Conservation (phyloP, 2,888 invertebrate species). For the Epirrita christyi region DNA sequence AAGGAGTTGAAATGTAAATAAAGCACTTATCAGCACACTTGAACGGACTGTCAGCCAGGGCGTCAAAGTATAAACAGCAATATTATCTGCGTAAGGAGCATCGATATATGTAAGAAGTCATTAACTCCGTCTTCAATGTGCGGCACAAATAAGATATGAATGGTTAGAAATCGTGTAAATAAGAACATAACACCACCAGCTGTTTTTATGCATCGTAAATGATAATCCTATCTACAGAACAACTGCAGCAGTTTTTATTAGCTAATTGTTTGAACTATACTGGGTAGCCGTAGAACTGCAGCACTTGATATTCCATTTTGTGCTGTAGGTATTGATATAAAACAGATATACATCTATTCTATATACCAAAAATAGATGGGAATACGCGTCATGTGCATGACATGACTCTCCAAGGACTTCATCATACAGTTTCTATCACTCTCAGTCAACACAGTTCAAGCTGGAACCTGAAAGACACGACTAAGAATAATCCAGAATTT, state of each 20-base stretch:
- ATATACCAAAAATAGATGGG: too few relatives aligned
- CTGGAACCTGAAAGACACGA: too few relatives aligned
- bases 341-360: neutral
- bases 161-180: constrained; percentile 14
- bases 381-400: too few relatives aligned
- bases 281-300: too few relatives aligned
- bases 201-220: constrained; percentile 11
- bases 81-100: constrained; percentile 61
- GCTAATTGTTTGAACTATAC: too few relatives aligned
- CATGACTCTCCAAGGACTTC: too few relatives aligned
- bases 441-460: too few relatives aligned
- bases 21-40: constrained; percentile 38
- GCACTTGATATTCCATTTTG: too few relatives aligned
- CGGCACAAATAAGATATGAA: constrained; percentile 48
- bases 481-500: too few relatives aligned
- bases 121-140: constrained; percentile 57
- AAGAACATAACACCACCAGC: constrained; percentile 6
- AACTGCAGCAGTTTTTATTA: neutral
- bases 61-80: constrained; percentile 58
- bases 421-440: too few relatives aligned
- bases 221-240: constrained; percentile 8
- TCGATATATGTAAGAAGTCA: constrained; percentile 51
- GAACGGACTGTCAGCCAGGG: constrained; percentile 39
- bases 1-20: constrained; percentile 24
- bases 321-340: too few relatives aligned